Percentiles rank a stretch among this genome's conserved stretches.
phyloP scores from a whole-genome alignment of 1,140 invertebrate genomes.

The Agrilus planipennis region DNA sequence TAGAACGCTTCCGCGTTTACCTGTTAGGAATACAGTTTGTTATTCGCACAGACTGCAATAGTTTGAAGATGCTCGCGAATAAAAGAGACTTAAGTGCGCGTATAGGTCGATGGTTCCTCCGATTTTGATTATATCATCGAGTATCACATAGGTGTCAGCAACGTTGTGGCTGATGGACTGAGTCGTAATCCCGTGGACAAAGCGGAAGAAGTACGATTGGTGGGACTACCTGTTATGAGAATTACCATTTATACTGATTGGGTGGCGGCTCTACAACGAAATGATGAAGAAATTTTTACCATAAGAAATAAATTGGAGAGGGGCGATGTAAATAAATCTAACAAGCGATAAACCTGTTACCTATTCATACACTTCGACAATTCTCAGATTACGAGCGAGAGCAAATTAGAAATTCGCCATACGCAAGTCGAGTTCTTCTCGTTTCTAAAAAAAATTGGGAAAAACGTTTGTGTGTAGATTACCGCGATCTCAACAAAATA shows the following conservation, averaged over 20 bases:
- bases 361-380: too few species aligned
- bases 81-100: slow-evolving; percentile 16
- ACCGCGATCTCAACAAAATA: slow-evolving; percentile 19
- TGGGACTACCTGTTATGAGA: slow-evolving; percentile 6
- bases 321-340: too few species aligned
- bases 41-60: slow-evolving; percentile 18
- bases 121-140: slow-evolving; percentile 13
- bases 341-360: too few species aligned
- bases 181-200: slow-evolving; percentile 13
- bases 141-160: slow-evolving; percentile 9
- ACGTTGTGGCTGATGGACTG: slow-evolving; percentile 9
- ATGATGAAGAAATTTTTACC: not conserved
- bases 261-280: slow-evolving; percentile 7
- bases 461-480: slow-evolving; percentile 23
- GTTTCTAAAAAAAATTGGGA: slow-evolving; percentile 22
- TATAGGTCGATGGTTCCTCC: slow-evolving; percentile 17
- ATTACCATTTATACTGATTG: slow-evolving; percentile 11
- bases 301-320: slow-evolving; percentile 4
- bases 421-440: slow-evolving; percentile 17
- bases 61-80: slow-evolving; percentile 11
- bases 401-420: too few species aligned
- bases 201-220: slow-evolving; percentile 2
- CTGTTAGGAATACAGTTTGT: slow-evolving; percentile 8
- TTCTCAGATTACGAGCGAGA: too few species aligned
- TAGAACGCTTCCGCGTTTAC: too few species aligned